Percentiles rank a stretch among this genome's conserved stretches.
These are phyloP conservation scores for Hormiphora californensis DNA, from an alignment of 37 sponge, comb jelly and placozoan species.

Conservation along the genomic window DNA sequence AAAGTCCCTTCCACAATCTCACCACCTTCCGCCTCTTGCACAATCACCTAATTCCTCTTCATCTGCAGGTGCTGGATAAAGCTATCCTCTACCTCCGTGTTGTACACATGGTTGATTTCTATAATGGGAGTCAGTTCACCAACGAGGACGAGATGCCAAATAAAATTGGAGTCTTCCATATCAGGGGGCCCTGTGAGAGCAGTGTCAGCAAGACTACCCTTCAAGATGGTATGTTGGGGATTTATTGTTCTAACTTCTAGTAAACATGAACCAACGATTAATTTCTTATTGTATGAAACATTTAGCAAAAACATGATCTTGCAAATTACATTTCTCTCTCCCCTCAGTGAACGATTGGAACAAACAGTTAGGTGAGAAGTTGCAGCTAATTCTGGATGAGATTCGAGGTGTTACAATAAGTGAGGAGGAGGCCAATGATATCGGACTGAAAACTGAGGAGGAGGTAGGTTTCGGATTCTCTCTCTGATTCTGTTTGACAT, in stretches of 20 bases:
- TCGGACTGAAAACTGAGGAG: slow-evolving; percentile 48
- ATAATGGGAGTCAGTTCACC: slow-evolving; percentile 63
- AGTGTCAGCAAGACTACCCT: background rate
- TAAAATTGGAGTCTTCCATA: slow-evolving; percentile 75
- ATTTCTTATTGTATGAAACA: too few species aligned
- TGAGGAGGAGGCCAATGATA: background rate
- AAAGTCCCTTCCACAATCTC: too few species aligned
- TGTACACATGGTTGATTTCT: slow-evolving; percentile 88
- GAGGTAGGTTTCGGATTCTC: background rate
- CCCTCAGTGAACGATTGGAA: slow-evolving; percentile 40
- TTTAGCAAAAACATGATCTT: too few species aligned
- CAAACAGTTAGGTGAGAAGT: background rate
- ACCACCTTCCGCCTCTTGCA: too few species aligned
- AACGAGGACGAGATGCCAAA: slow-evolving; percentile 86
- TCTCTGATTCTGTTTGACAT: background rate
- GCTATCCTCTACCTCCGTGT: slow-evolving; percentile 80
- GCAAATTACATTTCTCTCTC: background rate
- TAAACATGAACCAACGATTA: background rate
- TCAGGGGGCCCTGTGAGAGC: slow-evolving; percentile 48
- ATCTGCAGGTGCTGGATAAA: slow-evolving; percentile 68
- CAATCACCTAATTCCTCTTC: too few species aligned
- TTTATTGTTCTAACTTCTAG: background rate
- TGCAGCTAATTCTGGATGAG: slow-evolving; percentile 7
- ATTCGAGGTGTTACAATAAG: slow-evolving; percentile 33
- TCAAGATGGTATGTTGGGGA: slow-evolving; percentile 20